Evolutionary conservation across 1,140 invertebrate genomes (phyloP).

Genomic region (Drosophila melanogaster): Release_6_plus_ISO1_MT NT_033779.5:8528001-8528500

Average conservation of each 20-base stretch:
- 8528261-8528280: conserved; percentile 99
- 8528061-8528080: conserved; percentile 99
- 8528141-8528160: conserved; percentile 99
- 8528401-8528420: conserved; percentile 17
- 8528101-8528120: conserved; percentile 97
- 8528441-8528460: conserved; percentile 46
- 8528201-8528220: conserved; percentile 98
- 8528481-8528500: background rate
- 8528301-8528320: conserved; percentile 84
- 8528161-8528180: conserved; percentile 99
- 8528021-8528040: conserved; percentile 11
- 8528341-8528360: conserved; percentile 9
- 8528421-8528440: conserved; percentile 61
- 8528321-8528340: conserved; percentile 36
- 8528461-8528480: conserved; percentile 65
- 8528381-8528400: background rate
- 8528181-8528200: conserved; percentile 98
- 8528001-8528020: conserved; percentile 7
- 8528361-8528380: conserved; percentile 5
- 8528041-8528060: conserved; percentile 86
- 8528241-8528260: conserved; percentile 99
- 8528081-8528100: conserved; percentile 99
- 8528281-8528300: conserved; percentile 91
- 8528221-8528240: conserved; percentile 99
- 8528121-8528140: conserved; percentile 99